Evolutionary conservation across 2,888 invertebrate genomes (phyloP), one percentile per base, ranked within the genome.

Genomic region (Brachyptera risi): DNA sequence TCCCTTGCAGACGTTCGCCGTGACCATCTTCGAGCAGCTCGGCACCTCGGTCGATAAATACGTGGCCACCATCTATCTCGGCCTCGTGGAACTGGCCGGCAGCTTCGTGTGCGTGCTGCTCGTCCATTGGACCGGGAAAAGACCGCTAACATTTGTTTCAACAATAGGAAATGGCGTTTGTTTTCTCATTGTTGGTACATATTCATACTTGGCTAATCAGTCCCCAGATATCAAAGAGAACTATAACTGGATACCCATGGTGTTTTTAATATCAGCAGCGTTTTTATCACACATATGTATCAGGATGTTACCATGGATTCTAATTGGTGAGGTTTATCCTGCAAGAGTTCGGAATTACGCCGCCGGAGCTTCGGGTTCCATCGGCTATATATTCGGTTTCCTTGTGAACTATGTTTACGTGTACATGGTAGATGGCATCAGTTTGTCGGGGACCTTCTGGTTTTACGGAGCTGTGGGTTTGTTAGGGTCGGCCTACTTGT

Each of bases 301-400:
- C 49, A 78, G 88, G 58, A 74, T 87, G 63, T 73, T 92, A 47
- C 90, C 91, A 0, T 92, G 91, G 91, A 83, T 92, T 65, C 76
- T 91, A 11, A 86, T 88, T 40, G 90, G 90, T 7, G 91, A 92
- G 76, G 86, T 84, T 7, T 88, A 82, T 70, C 83, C 86, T 26
- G 81, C 83, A 0, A 82, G 83, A 62, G 85, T 86, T 0, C 78
- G 90, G 24, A 84, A 88, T 1, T 82, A 82, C 0, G 89, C 87
- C 0, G 86, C 88, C 0, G 91, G 91, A 0, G 74, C 87, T 2
- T 83, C 88, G 0, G 85, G 88, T 17, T 89, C 85, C 0, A 77
- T 84, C 0, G 88, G 88, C 2, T 92, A 91, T 71, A 77, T 90
- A 26, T 86, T 90, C 68, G 85, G 85, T 0, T 92, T 90, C 68